Conservation (phyloP, 2,113 vertebrate species). For the Ia io region DNA sequence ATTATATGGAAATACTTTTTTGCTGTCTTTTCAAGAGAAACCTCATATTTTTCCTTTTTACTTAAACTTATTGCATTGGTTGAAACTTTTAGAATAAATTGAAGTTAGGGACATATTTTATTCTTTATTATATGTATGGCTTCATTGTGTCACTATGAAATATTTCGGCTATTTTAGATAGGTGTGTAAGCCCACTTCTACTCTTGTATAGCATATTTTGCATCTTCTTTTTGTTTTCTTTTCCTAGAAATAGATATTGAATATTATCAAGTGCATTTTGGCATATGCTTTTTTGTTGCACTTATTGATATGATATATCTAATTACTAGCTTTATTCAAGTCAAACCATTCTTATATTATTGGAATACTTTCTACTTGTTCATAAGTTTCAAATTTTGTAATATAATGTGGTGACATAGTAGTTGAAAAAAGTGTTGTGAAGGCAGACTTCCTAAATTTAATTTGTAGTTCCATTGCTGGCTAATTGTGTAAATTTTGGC, state of each 20-base stretch:
- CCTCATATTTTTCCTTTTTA: not conserved
- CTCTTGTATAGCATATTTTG: not conserved
- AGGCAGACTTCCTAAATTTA: not conserved
- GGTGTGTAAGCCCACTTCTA: not conserved
- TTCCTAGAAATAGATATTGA: not conserved
- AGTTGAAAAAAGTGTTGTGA: not conserved
- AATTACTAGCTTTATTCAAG: not conserved
- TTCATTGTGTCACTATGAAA: not conserved
- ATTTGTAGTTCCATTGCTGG: not conserved
- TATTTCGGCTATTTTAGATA: not conserved
- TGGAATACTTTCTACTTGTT: not conserved
- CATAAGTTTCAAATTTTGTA: not conserved
- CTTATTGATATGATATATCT: not conserved
- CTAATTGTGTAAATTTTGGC: not conserved
- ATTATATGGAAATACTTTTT: not conserved
- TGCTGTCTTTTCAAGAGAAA: conserved; percentile 19
- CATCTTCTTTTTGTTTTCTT: not conserved
- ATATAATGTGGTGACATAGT: not conserved
- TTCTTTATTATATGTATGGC: not conserved
- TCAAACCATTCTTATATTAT: conserved; percentile 1
- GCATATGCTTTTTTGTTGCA: not conserved
- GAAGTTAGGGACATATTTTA: not conserved
- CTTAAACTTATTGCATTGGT: not conserved
- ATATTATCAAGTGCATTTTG: not conserved
- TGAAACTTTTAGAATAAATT: not conserved